Evolutionary conservation across 2,113 vertebrate genomes (phyloP), one percentile per base, ranked within the genome.

Genomic region (Bucco capensis): DNA sequence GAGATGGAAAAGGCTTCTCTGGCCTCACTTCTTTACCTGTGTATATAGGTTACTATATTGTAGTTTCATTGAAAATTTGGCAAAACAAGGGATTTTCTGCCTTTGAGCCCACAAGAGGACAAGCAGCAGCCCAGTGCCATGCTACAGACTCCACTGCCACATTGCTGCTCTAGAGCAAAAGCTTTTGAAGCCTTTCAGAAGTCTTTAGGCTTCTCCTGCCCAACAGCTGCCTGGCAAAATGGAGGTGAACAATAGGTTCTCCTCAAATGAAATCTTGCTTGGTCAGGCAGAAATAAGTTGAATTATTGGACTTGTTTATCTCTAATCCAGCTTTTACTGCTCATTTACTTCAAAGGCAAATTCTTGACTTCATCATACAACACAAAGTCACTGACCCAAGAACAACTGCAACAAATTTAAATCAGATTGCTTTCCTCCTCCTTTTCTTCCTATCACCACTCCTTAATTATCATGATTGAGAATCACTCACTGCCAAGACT

Each of bases 321-420:
- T 49, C 66, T 53, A 86, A 83, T 65, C 65, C 85, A 46, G 72
- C 50, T 83, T 91, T 77, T 91, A 69, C 81, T 16, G 60, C 74
- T 93, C 92, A 81, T 90, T 92, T 91, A 83, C 83, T 83, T 82
- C 90, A 75, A 84, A 73, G 88, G 93, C 90, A 93, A 94, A 71
- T 80, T 85, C 93, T 89, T 65, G 60, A 88, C 95, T 94, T 87
- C 86, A 60, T 88, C 91, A 83, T 40, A 47, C 30, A 91, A 94
- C 71, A 95, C 71, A 91, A 94, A 89, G 65, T 42, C 96, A 94
- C 44, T 40, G 95, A 96, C 95, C 97, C 96, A 89, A 62, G 85
- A 91, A 86, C 70, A 90, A 96, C 81, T 23, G 77, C 92, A 92
- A 90, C 92, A 95, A 91, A 94, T 89, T 90, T 75, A 93, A 93